Evolutionary conservation across 2,113 vertebrate genomes (phyloP).

Genomic region (Ovis canadensis): DNA sequence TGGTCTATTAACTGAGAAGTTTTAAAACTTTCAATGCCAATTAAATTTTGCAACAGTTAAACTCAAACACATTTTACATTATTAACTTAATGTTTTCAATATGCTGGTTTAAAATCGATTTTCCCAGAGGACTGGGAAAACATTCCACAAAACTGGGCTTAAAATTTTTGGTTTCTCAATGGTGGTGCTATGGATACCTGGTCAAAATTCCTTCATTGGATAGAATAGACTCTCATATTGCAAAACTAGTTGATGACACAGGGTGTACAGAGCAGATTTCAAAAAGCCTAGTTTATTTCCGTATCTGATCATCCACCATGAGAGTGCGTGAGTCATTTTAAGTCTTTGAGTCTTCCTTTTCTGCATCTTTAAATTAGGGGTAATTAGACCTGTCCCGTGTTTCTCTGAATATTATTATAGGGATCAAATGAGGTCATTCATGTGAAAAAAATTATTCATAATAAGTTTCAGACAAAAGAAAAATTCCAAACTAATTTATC

Average conservation of each 20-base stretch:
- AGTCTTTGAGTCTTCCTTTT: neutral
- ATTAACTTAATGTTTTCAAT: neutral
- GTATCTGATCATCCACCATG: neutral
- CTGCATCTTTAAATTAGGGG: neutral
- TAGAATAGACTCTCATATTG: neutral
- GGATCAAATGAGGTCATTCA: neutral
- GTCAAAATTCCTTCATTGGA: neutral
- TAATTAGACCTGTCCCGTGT: neutral
- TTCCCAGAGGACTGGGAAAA: neutral
- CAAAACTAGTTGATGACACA: neutral
- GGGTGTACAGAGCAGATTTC: neutral
- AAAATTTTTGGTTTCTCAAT: neutral
- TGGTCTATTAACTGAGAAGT: neutral
- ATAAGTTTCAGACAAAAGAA: neutral
- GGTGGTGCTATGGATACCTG: neutral
- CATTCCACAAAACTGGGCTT: neutral
- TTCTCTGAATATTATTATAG: neutral
- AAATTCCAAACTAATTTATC: neutral
- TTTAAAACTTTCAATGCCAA: neutral
- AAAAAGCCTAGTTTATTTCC: neutral
- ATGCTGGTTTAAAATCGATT: neutral
- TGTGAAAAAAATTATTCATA: neutral
- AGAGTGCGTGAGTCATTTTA: neutral
- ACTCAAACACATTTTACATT: neutral
- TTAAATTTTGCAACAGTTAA: neutral